Base-by-base conservation (phyloP, 2,113 vertebrate genomes). In the Ailuropoda melanoleuca region DNA sequence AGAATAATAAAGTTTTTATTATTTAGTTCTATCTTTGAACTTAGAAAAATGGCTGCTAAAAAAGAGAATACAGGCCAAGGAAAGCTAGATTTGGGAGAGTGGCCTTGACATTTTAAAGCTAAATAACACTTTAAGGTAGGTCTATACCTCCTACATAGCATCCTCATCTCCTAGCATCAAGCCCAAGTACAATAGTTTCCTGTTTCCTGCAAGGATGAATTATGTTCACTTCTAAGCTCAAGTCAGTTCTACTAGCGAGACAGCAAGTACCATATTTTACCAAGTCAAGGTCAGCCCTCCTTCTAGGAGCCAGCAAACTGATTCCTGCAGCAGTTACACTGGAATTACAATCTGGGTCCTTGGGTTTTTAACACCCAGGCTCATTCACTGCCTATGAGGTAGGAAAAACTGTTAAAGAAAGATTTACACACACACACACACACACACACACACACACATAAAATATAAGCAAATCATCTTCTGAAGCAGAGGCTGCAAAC, bases 261-360 rank as follows among this genome's bases (percentile, higher is more conserved):
- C 43, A 95, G 80, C 74, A 98, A 98, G 95, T 96, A 95, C 60
- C 70, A 39, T 90, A 94, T 96, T 85, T 95, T 62, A 75, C 37
- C n/a, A 91, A 83, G 82, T 95, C 97, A 98, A 98, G 93, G 97
- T 98, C 96, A 98, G 86, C 53, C 0, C 39, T 97, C 70, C 97
- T 95, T 97, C 87, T 60, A 95, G 95, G 92, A 98, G 68, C 0
- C 78, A 98, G 86, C 78, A 97, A 97, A 98, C 66, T 0, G 29
- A 89, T 39, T 97, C 97, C 97, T 95, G 0, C 0, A 98, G 95
- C 55, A 0, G 68, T 78, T 84, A 97, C 94, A 74, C 60, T 95
- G 31, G 58, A 96, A 96, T 64, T 96, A 9, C 0, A 97, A 19
- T 96, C 83, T 1, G 1, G 88, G 64, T 97, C 95, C 96, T 50